Evolutionary conservation across 2,113 vertebrate species (phyloP).

Genomic region (Okapia johnstoni): DNA sequence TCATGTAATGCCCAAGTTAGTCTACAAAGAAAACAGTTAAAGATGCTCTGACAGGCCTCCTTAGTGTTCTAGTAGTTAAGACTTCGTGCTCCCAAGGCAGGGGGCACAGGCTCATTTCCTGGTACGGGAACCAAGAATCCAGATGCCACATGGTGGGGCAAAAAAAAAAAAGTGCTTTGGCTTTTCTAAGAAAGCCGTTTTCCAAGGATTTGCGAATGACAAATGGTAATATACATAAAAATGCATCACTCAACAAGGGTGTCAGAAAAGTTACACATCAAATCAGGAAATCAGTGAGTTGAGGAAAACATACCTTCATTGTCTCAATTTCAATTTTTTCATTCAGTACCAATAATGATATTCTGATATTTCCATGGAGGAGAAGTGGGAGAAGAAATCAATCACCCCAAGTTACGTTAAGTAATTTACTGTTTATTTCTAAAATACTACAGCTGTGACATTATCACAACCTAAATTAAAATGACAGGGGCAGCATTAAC

Average conservation of each 20-base stretch:
- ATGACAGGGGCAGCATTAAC: not conserved
- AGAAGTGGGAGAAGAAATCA: not conserved
- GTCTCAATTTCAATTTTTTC: not conserved
- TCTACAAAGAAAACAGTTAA: not conserved
- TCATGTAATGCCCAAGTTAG: not conserved
- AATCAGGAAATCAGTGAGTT: not conserved
- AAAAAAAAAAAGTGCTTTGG: not conserved
- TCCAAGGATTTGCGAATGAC: not conserved
- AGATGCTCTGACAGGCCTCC: not conserved
- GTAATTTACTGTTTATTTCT: conserved; percentile 21
- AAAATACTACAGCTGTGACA: not conserved
- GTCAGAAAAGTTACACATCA: not conserved
- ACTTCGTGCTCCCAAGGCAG: not conserved
- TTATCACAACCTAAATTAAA: not conserved
- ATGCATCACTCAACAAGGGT: not conserved
- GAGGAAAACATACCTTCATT: not conserved
- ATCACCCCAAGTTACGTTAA: not conserved
- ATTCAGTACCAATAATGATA: not conserved
- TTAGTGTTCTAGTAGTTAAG: not conserved
- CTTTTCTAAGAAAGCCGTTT: not conserved
- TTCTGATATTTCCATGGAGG: not conserved
- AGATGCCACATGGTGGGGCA: not conserved
- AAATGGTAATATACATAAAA: not conserved
- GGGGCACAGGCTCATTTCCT: not conserved
- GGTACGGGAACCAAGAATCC: not conserved